phyloP scores from a whole-genome alignment of 2,113 vertebrate species.

The Pterocles burchelli region DNA sequence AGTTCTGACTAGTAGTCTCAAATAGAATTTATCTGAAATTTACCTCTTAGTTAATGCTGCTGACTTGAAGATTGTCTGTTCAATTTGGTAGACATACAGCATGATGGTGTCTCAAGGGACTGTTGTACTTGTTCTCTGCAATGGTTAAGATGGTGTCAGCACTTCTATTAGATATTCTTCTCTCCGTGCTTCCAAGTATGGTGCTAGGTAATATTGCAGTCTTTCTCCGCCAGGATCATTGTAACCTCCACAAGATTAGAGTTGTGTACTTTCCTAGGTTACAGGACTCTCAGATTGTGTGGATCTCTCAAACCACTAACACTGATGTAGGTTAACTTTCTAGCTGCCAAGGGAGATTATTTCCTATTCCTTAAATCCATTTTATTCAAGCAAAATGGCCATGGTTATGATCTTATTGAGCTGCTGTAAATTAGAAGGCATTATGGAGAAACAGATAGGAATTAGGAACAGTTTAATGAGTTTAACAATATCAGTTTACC shows the following conservation, averaged over 20 bases:
- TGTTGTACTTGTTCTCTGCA: background rate
- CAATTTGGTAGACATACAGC: background rate
- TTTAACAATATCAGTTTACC: background rate
- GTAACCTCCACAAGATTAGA: background rate
- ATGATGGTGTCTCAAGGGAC: background rate
- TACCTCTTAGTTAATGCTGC: slow-evolving; percentile 9
- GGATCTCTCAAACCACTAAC: background rate
- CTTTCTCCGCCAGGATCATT: background rate
- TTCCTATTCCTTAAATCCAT: background rate
- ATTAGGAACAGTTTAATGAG: background rate
- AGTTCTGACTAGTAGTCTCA: background rate
- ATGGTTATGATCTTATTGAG: background rate
- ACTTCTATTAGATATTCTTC: background rate
- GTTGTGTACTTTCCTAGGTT: background rate
- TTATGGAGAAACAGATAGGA: background rate
- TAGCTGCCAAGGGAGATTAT: background rate
- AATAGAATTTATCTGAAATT: slow-evolving; percentile 16
- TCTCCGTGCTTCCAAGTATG: background rate
- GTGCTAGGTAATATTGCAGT: background rate
- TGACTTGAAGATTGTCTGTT: background rate
- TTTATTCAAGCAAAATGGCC: background rate
- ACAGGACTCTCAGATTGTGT: background rate
- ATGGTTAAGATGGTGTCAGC: background rate
- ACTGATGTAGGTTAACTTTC: background rate
- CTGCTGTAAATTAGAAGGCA: background rate